A percentile compares a stretch with the other conserved stretches of the same genome.
phyloP scores from a whole-genome alignment of 1,140 invertebrate species.

The Coelopa frigida region DNA sequence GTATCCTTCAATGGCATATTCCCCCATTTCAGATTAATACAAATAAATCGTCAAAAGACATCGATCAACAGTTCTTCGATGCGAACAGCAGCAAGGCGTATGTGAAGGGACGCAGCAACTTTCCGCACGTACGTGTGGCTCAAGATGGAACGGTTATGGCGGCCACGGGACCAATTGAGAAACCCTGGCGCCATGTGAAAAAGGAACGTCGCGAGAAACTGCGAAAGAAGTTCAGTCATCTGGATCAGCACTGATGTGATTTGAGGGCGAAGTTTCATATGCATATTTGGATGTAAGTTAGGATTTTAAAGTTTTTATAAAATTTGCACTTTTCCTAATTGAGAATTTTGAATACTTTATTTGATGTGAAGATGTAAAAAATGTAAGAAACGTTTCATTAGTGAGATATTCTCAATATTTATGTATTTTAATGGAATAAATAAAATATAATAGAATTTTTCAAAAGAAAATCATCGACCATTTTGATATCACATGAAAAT shows the following conservation, averaged over 20 bases:
- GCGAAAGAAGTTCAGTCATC: slow-evolving; percentile 68
- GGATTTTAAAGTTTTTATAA: no score
- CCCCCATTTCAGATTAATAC: slow-evolving; percentile 34
- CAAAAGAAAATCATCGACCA: no score
- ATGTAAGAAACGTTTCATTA: no score
- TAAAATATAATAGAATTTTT: no score
- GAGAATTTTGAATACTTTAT: no score
- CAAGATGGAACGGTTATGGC: slow-evolving; percentile 26
- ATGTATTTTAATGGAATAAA: no score
- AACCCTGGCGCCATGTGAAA: slow-evolving; percentile 77
- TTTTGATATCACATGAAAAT: no score
- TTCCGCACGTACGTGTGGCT: slow-evolving; percentile 34
- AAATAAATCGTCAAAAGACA: slow-evolving; percentile 44
- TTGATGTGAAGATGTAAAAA: no score
- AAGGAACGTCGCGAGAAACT: slow-evolving; percentile 82
- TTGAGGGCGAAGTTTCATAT: no score
- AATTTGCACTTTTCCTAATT: no score
- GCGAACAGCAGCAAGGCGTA: slow-evolving; percentile 41
- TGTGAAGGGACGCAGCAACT: slow-evolving; percentile 48
- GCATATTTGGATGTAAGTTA: no score
- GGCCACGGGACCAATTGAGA: slow-evolving; percentile 46
- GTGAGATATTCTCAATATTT: no score
- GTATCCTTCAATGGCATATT: background rate
- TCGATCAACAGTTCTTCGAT: slow-evolving; percentile 56
- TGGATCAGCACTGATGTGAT: slow-evolving; percentile 63